Conservation (phyloP, 1,140 invertebrate species). For the Gryllus bimaculatus region DNA sequence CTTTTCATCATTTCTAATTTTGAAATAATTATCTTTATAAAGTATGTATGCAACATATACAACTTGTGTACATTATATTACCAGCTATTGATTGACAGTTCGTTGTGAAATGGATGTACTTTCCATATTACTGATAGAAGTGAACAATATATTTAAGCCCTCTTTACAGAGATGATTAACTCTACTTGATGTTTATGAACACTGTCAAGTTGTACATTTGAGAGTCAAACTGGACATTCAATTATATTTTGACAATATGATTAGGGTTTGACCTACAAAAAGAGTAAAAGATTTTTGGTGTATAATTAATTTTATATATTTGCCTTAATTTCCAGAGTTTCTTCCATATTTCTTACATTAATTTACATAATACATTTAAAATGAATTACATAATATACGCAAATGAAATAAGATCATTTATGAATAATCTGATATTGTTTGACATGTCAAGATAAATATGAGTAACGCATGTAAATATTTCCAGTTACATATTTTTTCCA, state of each 20-base stretch:
- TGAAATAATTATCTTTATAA: background rate
- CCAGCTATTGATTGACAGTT: background rate
- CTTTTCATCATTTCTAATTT: background rate
- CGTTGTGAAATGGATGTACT: background rate
- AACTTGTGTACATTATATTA: background rate
- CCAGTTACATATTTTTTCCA: background rate
- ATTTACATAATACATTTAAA: background rate
- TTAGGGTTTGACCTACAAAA: background rate
- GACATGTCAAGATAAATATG: background rate
- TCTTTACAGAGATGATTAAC: background rate
- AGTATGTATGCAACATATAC: background rate
- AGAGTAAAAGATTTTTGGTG: background rate
- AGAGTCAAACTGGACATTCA: background rate
- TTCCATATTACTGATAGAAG: background rate
- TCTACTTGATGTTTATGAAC: background rate
- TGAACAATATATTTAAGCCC: background rate
- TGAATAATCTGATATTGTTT: background rate
- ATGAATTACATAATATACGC: background rate
- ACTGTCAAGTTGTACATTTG: background rate
- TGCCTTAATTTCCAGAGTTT: background rate
- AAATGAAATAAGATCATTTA: background rate
- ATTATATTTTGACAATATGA: background rate
- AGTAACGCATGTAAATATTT: background rate
- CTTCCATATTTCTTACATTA: background rate
- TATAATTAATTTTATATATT: background rate